A percentile compares a stretch with the other conserved stretches of the same genome.
These are phyloP conservation scores for Nanorana parkeri DNA, from an alignment of 2,113 vertebrate species.

Conservation along the genomic window DNA sequence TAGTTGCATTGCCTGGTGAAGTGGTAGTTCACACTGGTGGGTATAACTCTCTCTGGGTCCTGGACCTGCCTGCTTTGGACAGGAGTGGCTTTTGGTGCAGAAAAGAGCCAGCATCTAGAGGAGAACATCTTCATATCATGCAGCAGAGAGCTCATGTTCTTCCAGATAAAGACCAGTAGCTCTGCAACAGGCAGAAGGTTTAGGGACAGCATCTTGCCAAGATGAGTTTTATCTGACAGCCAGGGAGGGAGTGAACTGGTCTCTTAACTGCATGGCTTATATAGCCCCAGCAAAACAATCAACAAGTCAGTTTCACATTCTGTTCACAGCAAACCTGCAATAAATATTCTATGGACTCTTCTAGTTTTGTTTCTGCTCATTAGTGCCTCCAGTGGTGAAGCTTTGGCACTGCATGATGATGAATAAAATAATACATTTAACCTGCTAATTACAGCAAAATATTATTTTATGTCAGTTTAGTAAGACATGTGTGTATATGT, in stretches of 20 bases:
- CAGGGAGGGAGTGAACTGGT: background rate
- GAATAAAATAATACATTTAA: no score
- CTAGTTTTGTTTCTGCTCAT: background rate
- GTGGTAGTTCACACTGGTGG: conserved; percentile 93
- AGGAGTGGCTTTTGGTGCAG: background rate
- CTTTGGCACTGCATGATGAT: no score
- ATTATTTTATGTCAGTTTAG: no score
- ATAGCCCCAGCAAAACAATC: background rate
- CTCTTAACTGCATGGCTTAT: background rate
- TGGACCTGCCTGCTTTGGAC: background rate
- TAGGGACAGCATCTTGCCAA: conserved; percentile 7
- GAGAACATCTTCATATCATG: background rate
- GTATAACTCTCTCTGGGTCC: conserved; percentile 50
- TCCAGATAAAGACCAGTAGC: conserved; percentile 58
- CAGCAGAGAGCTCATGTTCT: conserved; percentile 31
- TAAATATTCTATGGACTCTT: background rate
- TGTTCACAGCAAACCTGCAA: conserved; percentile 21
- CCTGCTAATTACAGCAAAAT: no score
- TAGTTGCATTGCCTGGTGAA: conserved; percentile 94
- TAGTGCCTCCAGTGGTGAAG: conserved; percentile 18
- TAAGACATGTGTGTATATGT: no score
- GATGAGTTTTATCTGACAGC: background rate
- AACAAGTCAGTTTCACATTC: conserved; percentile 59
- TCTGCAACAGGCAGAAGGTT: background rate
- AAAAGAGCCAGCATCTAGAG: conserved; percentile 36